Percentiles rank a stretch among this genome's conserved stretches.
Conservation (phyloP, 2,888 invertebrate genomes). For the Pandemis corylana region DNA sequence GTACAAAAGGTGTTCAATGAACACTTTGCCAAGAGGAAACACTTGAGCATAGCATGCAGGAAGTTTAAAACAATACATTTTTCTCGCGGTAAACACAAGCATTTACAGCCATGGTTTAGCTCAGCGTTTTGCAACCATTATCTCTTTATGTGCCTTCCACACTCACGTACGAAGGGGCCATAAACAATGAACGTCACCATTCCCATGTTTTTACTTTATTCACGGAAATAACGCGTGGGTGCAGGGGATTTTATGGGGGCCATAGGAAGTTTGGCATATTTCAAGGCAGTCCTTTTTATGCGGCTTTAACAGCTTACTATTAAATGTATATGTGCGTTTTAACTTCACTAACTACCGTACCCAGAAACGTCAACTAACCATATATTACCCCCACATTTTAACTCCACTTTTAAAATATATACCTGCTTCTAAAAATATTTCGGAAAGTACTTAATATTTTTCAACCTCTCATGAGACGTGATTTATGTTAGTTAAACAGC, state of each 20-base stretch:
- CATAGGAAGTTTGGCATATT: conserved; percentile 7
- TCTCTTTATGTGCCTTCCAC: neutral
- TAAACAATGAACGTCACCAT: conserved; percentile 11
- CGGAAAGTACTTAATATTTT: too few species aligned
- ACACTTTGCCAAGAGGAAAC: too few species aligned
- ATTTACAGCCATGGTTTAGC: neutral
- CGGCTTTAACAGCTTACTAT: conserved; percentile 1
- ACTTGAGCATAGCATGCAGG: too few species aligned
- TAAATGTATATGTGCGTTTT: neutral
- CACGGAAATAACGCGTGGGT: conserved; percentile 5
- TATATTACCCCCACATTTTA: neutral
- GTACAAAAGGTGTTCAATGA: too few species aligned
- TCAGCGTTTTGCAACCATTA: conserved; percentile 4
- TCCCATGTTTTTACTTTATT: conserved; percentile 9
- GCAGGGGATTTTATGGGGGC: conserved; percentile 1
- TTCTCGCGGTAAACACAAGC: neutral
- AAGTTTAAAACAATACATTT: neutral
- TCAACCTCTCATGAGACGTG: too few species aligned
- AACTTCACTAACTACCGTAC: neutral
- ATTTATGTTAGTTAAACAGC: too few species aligned
- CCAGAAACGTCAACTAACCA: neutral
- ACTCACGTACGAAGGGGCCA: neutral
- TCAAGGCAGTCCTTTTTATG: neutral
- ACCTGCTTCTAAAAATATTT: too few species aligned
- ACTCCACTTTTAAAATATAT: neutral